phyloP scores from a whole-genome alignment of 2,113 vertebrate species.

The Otolemur garnettii region DNA sequence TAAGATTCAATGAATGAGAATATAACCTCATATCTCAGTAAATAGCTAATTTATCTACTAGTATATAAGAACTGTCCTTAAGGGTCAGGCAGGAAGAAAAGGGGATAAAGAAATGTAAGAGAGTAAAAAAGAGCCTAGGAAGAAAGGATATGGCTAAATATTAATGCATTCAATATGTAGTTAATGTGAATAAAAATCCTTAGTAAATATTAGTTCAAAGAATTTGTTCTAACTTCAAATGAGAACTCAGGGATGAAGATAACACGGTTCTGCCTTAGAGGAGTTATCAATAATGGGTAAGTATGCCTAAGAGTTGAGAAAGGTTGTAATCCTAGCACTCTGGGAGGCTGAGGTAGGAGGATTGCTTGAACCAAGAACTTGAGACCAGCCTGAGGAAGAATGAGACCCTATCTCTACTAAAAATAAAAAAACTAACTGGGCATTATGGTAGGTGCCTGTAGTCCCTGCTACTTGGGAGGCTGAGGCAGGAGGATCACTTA shows the following conservation, averaged over 20 bases:
- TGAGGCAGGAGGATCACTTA: too few species aligned
- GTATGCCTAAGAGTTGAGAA: slow-evolving; percentile 21
- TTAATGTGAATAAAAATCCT: slow-evolving; percentile 43
- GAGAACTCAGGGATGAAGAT: slow-evolving; percentile 48
- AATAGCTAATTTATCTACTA: background rate
- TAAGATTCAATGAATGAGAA: slow-evolving; percentile 43
- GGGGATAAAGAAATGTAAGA: background rate
- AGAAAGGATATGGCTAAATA: slow-evolving; percentile 19
- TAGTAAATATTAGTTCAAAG: slow-evolving; percentile 21
- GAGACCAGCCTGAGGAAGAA: too few species aligned
- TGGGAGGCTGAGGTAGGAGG: too few species aligned
- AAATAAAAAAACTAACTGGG: too few species aligned
- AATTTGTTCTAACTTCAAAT: slow-evolving; percentile 40
- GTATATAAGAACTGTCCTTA: background rate
- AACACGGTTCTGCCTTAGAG: background rate
- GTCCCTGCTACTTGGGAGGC: too few species aligned
- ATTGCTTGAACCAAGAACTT: too few species aligned
- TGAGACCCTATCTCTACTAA: too few species aligned
- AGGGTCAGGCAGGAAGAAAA: background rate
- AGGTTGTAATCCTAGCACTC: too few species aligned
- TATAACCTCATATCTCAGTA: background rate
- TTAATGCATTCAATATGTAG: slow-evolving; percentile 9
- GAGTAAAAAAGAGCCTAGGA: background rate
- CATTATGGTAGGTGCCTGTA: too few species aligned
- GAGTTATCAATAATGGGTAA: slow-evolving; percentile 13